Evolutionary conservation across 2,888 invertebrate species (phyloP).

Genomic region (Silvanus unidentatus): DNA sequence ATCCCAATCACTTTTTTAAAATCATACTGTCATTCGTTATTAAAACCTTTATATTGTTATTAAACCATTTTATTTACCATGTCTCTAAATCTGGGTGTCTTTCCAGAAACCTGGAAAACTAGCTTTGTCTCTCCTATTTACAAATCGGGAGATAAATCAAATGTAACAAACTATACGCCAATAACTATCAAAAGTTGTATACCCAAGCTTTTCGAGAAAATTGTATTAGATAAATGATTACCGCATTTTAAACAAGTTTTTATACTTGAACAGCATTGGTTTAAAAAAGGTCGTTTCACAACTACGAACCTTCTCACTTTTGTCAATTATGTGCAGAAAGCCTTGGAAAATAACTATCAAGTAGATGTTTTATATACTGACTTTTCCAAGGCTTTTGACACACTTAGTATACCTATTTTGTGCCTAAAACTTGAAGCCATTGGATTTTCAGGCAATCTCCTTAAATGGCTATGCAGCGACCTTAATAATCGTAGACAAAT

Average conservation of each 20-base stretch:
- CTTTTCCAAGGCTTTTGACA: neutral
- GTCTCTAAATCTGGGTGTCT: too few species aligned
- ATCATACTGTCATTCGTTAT: too few species aligned
- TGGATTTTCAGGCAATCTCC: neutral
- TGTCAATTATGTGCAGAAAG: neutral
- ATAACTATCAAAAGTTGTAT: too few species aligned
- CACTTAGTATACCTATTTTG: neutral
- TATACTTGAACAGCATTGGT: neutral
- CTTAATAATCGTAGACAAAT: neutral
- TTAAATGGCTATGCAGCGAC: neutral
- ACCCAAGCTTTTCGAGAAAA: too few species aligned
- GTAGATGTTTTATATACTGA: neutral
- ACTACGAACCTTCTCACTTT: neutral
- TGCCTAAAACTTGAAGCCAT: neutral
- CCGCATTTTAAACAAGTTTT: neutral
- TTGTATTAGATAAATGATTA: too few species aligned
- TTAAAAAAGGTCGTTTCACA: neutral
- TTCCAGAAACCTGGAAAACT: too few species aligned
- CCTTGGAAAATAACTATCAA: neutral
- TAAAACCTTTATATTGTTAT: too few species aligned
- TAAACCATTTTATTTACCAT: too few species aligned
- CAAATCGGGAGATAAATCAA: too few species aligned
- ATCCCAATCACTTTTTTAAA: too few species aligned
- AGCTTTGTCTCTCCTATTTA: too few species aligned
- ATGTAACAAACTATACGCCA: too few species aligned